Percentiles rank a stretch among this genome's conserved stretches.
phyloP scores from a whole-genome alignment of 1,140 invertebrate species.

The Papilio helenus region DNA sequence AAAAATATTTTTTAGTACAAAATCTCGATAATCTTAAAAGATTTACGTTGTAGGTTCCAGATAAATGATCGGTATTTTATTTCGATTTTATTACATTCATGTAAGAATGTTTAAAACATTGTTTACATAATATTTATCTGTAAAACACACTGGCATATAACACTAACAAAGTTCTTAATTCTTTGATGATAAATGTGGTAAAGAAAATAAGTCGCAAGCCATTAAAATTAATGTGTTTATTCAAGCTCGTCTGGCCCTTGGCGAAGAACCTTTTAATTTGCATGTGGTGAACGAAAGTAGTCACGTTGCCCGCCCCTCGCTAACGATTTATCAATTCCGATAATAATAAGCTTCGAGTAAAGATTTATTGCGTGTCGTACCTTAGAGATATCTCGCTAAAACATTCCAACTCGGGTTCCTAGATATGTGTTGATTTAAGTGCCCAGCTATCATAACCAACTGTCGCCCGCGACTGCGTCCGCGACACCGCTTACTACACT shows the following conservation, averaged over 20 bases:
- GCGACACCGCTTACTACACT: background rate
- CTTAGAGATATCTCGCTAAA: conserved; percentile 16
- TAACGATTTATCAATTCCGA: conserved; percentile 25
- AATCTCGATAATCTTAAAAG: background rate
- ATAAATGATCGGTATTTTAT: too few species aligned
- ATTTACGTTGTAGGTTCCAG: too few species aligned
- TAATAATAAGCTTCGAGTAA: conserved; percentile 15
- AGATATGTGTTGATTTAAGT: conserved; percentile 26
- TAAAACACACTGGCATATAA: background rate
- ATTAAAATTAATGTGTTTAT: conserved; percentile 30
- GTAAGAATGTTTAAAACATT: background rate
- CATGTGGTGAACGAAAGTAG: conserved; percentile 21
- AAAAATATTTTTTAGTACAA: too few species aligned
- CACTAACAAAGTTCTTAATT: background rate
- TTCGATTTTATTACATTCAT: background rate
- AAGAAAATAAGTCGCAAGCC: conserved; percentile 6
- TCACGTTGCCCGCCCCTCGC: conserved; percentile 11
- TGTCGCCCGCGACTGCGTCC: background rate
- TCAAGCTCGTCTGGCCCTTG: conserved; percentile 12
- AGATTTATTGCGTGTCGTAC: conserved; percentile 7
- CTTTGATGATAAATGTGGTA: background rate
- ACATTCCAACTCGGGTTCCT: conserved; percentile 8
- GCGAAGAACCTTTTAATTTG: conserved; percentile 15
- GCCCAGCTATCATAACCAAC: conserved; percentile 19
- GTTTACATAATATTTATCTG: background rate